A percentile compares a stretch with the other conserved stretches of the same genome.
These are phyloP conservation scores for Takifugu bimaculatus DNA, from an alignment of 2,113 vertebrate species.

Conservation along the genomic window DNA sequence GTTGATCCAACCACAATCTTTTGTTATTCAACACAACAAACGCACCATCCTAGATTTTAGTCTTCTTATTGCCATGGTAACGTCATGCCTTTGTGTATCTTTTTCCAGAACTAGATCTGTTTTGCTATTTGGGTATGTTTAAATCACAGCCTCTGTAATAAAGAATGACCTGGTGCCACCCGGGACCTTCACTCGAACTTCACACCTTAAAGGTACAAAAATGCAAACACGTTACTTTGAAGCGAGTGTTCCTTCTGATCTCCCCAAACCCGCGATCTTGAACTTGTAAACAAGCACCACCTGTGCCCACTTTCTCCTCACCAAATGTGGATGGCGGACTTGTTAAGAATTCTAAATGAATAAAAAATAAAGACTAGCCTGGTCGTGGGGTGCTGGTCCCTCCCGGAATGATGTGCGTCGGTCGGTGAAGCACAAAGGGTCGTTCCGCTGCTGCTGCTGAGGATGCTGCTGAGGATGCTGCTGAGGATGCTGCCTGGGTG, in stretches of 20 bases:
- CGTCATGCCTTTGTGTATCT: no score
- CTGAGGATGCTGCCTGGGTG: conserved; percentile 30
- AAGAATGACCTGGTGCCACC: conserved; percentile 4
- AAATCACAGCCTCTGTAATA: conserved; percentile 21
- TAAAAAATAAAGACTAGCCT: conserved; percentile 36
- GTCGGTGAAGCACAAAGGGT: conserved; percentile 53
- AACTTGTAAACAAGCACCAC: conserved; percentile 48
- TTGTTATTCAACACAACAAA: no score
- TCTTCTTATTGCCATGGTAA: no score
- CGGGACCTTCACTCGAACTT: conserved; percentile 13
- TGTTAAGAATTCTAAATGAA: background rate
- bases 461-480: conserved; percentile 31
- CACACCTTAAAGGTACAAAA: background rate
- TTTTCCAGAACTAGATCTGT: no score
- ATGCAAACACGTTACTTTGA: no score
- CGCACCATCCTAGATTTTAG: no score
- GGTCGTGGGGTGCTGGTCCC: conserved; percentile 20
- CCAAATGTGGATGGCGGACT: background rate
- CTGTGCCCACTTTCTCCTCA: background rate
- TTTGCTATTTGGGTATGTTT: conserved; percentile 1
- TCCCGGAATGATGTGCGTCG: conserved; percentile 29
- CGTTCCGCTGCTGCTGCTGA: conserved; percentile 21
- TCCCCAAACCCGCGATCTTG: background rate
- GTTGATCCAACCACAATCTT: no score
- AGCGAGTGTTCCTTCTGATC: background rate